phyloP scores from a whole-genome alignment of 1,140 invertebrate species.

The Luehdorfia chinensis region DNA sequence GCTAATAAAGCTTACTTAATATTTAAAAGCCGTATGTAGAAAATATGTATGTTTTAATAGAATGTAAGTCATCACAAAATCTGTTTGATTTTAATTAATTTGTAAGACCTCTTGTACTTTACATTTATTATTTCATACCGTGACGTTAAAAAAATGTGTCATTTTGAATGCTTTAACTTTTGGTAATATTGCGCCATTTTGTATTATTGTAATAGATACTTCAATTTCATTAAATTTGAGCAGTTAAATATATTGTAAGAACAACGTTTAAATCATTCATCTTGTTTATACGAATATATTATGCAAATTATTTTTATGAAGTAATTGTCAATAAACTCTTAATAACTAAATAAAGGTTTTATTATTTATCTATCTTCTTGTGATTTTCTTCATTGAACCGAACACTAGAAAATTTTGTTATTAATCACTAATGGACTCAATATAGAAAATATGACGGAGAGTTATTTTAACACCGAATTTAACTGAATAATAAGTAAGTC shows the following conservation, averaged over 20 bases:
- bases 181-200: slow-evolving; percentile 13
- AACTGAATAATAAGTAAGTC: too few species aligned
- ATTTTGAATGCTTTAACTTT: slow-evolving; percentile 37
- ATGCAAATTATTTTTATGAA: slow-evolving; percentile 7
- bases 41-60: slow-evolving; percentile 18
- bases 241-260: slow-evolving; percentile 13
- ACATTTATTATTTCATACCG: background rate
- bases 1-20: slow-evolving; percentile 68
- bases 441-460: too few species aligned
- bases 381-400: too few species aligned
- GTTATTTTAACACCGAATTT: too few species aligned
- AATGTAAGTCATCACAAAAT: slow-evolving; percentile 35
- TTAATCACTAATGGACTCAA: too few species aligned
- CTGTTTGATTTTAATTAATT: slow-evolving; percentile 16
- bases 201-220: background rate
- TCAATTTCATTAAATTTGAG: slow-evolving; percentile 2
- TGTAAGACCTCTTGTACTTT: slow-evolving; percentile 5
- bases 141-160: slow-evolving; percentile 23
- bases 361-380: too few species aligned
- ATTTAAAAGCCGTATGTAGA: slow-evolving; percentile 16
- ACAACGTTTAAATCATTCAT: slow-evolving; percentile 1
- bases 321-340: slow-evolving; percentile 4
- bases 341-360: background rate
- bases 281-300: slow-evolving; percentile 7
- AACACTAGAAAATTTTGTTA: too few species aligned